A percentile compares a stretch with the other conserved stretches of the same genome.
Evolutionary conservation across 2,113 vertebrate genomes (phyloP).

Genomic region (Cairina moschata): DNA sequence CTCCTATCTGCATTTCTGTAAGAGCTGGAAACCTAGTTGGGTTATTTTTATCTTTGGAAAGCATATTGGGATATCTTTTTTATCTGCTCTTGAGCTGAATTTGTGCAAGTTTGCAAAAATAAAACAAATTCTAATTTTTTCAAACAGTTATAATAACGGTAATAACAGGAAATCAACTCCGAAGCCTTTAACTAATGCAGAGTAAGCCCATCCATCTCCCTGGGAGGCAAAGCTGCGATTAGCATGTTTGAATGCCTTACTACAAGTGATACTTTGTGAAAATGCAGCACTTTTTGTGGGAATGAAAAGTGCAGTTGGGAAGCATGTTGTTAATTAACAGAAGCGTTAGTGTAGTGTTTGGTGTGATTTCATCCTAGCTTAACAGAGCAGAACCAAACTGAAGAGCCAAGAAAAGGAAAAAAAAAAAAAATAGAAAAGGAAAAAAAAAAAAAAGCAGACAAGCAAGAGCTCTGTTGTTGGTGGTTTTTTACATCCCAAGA

Average conservation of each 20-base stretch:
- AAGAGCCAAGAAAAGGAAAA: not conserved
- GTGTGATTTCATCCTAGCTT: conserved; percentile 63
- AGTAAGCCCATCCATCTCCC: conserved; percentile 9
- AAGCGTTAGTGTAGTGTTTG: conserved; percentile 59
- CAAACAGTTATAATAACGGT: not conserved
- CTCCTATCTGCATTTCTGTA: not conserved
- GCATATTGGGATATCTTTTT: accelerated
- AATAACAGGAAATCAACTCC: not conserved
- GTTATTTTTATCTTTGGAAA: not conserved
- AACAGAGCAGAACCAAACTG: conserved; percentile 56
- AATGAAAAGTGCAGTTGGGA: conserved; percentile 34
- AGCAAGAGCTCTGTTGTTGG: not conserved
- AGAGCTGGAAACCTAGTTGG: not conserved
- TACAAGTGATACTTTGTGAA: conserved; percentile 69
- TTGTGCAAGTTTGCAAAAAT: not conserved
- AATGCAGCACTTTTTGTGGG: conserved; percentile 54
- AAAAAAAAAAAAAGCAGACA: not conserved
- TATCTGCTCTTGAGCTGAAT: not conserved
- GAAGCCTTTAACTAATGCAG: conserved; percentile 19
- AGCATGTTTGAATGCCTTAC: conserved; percentile 62
- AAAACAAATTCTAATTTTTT: not conserved
- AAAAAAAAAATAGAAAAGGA: not conserved
- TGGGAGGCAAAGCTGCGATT: conserved; percentile 45
- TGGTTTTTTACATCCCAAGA: not conserved
- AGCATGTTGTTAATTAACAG: conserved; percentile 69